Evolutionary conservation across 2,797 vertebrate genomes (phyloP).

Genomic region (Cynopterus sphinx): DNA sequence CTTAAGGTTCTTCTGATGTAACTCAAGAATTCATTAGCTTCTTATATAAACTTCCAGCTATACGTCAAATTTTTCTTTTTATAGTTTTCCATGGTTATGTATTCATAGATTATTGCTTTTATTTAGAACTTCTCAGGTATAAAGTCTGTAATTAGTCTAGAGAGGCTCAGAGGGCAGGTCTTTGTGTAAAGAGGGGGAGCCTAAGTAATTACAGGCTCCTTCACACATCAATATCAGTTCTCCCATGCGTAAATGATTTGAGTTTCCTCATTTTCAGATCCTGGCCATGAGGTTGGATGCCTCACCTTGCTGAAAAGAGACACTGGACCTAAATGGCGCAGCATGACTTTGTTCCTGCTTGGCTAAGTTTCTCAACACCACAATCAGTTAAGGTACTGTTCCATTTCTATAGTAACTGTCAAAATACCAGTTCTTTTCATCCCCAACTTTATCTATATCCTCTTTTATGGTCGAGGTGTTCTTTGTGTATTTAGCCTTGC

Average conservation of each 20-base stretch:
- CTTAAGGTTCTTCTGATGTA: slow-evolving; percentile 14
- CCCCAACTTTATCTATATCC: background rate
- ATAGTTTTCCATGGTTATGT: background rate
- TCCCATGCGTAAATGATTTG: background rate
- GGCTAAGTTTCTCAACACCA: slow-evolving; percentile 99
- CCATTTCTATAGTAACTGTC: background rate
- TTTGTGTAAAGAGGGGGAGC: slow-evolving; percentile 34
- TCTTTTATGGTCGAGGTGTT: background rate
- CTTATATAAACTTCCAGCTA: background rate
- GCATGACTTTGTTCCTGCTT: slow-evolving; percentile 99
- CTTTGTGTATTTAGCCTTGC: background rate
- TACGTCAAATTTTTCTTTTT: background rate
- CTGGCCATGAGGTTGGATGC: slow-evolving; percentile 99
- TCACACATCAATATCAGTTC: background rate
- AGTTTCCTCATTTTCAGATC: slow-evolving; percentile 87
- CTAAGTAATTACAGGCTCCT: background rate
- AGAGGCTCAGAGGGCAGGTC: background rate
- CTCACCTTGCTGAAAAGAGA: slow-evolving; percentile 99
- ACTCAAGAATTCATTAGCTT: slow-evolving; percentile 13
- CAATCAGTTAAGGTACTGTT: slow-evolving; percentile 96
- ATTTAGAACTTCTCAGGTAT: background rate
- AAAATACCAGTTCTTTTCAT: background rate
- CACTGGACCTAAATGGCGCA: slow-evolving; percentile 99
- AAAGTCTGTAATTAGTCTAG: background rate
- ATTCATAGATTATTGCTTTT: background rate